phyloP scores from a whole-genome alignment of 2,888 invertebrate species.

The Phoronis australis region DNA sequence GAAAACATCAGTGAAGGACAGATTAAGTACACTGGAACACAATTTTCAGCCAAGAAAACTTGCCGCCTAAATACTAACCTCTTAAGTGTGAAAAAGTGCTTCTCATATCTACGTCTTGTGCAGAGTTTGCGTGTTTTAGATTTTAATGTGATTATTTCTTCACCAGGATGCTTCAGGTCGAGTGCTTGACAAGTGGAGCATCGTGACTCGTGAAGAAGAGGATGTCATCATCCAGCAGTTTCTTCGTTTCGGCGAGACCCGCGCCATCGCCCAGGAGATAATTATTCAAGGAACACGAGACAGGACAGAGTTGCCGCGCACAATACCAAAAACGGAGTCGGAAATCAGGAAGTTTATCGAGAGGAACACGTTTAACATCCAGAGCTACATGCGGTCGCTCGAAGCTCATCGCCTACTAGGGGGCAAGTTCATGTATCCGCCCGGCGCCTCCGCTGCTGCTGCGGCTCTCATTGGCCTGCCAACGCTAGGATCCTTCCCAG shows the following conservation, averaged over 20 bases:
- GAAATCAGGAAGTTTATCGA: slow-evolving; percentile 61
- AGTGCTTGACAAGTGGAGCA: slow-evolving; percentile 81
- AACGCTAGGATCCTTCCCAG: slow-evolving; percentile 21
- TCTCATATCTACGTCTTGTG: too few species aligned
- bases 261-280: slow-evolving; percentile 70
- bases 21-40: too few species aligned
- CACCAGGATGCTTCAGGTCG: slow-evolving; percentile 73
- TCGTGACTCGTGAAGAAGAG: slow-evolving; percentile 82
- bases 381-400: slow-evolving; percentile 40
- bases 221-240: slow-evolving; percentile 87
- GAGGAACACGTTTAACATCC: slow-evolving; percentile 48
- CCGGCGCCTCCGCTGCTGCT: background rate
- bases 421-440: background rate
- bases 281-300: slow-evolving; percentile 54
- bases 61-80: too few species aligned
- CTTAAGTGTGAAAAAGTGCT: too few species aligned
- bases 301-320: slow-evolving; percentile 33
- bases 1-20: too few species aligned
- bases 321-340: slow-evolving; percentile 52
- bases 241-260: slow-evolving; percentile 81
- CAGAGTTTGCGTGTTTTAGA: background rate
- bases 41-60: too few species aligned
- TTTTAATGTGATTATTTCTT: background rate
- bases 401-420: slow-evolving; percentile 31
- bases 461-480: too few species aligned